phyloP scores from a whole-genome alignment of 2,113 vertebrate genomes.

The Serilophus lunatus region DNA sequence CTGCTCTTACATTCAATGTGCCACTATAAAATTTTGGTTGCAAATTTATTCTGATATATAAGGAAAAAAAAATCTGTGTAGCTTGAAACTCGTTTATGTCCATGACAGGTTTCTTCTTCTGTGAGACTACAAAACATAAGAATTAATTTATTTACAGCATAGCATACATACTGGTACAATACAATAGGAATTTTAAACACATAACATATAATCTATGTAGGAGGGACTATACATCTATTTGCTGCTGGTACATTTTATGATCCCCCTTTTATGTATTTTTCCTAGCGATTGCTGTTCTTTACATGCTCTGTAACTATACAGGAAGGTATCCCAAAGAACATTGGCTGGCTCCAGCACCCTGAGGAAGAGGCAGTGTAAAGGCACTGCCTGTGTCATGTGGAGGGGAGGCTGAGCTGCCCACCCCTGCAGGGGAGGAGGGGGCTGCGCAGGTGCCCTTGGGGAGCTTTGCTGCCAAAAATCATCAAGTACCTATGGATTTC shows the following conservation, averaged over 20 bases:
- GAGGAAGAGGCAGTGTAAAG: not conserved
- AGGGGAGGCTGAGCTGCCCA: not conserved
- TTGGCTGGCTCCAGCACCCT: rapidly evolving
- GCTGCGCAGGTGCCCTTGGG: not conserved
- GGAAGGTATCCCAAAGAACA: not conserved
- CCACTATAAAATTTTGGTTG: not conserved
- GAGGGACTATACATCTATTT: not conserved
- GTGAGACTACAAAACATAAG: not conserved
- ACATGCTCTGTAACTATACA: not conserved
- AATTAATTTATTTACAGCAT: not conserved
- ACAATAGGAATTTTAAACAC: not conserved
- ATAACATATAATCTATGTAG: not conserved
- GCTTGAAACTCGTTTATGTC: not conserved
- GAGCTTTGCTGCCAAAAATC: not conserved
- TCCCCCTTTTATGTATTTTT: not conserved
- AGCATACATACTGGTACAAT: not conserved
- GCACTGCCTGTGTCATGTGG: rapidly evolving
- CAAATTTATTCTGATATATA: not conserved
- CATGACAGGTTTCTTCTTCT: not conserved
- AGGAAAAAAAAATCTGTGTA: not conserved
- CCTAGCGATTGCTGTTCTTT: not conserved
- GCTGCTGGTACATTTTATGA: not conserved
- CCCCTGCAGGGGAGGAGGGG: not conserved
- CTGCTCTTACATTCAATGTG: not conserved
- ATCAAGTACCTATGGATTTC: not conserved